Evolutionary conservation across 2,113 vertebrate species (phyloP), one percentile per base, ranked within the genome.

Genomic region (Acanthisitta chloris): DNA sequence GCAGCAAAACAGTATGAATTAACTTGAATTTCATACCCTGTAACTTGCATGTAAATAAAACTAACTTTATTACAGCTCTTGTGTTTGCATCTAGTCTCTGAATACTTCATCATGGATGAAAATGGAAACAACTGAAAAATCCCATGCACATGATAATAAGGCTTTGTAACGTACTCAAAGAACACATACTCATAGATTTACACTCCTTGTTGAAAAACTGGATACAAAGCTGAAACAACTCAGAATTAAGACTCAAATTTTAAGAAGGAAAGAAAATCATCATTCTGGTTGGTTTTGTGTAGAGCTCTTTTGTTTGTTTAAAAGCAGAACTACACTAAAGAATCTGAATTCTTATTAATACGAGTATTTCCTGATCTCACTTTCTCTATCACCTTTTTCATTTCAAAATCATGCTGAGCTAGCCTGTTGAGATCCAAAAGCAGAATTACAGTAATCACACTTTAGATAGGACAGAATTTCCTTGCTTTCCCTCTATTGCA

Each of bases 1-100:
- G 61, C 79, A 82, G 57, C 43, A 86, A 92, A 87, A 14, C 45
- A 87, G 31, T 54, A 85, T 33, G 51, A 92, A 95, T 94, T 92
- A 86, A 74, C 64, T 96, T 77, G 40, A 52, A 88, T 93, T 74
- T 91, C 62, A 83, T 31, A 93, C 33, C 26, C 81, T 61, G 10
- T 54, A 90, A 91, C 66, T 86, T 95, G 42, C 87, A 86, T 92
- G 81, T 91, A 96, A 97, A 95, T 92, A 95, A 81, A 92, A 58
- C 74, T 74, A 95, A 96, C 95, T 92, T 89, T 85, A 95, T 96
- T 92, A 87, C 7, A 33, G 84, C 36, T 93, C 74, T 96, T 88
- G 36, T 81, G 90, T 70, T 86, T 74, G 74, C 58, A 66, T 16
- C 45, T 45, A 87, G 87, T 31, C 81, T 94, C 87, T 80, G 78